Conservation (phyloP, 2,797 vertebrate species). For the Alfaro cultratus region DNA sequence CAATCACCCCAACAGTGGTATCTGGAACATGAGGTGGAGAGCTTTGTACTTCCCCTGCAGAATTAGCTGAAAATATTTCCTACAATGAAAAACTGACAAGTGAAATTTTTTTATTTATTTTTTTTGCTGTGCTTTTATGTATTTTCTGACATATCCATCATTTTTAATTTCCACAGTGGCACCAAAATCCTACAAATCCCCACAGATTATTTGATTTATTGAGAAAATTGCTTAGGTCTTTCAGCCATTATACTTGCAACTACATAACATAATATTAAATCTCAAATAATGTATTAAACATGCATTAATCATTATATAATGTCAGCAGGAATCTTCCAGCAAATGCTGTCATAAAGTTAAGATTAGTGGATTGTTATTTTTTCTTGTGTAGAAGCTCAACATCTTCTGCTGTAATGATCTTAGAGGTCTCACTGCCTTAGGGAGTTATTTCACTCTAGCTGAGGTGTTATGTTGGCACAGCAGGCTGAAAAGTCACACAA, state of each 20-base stretch:
- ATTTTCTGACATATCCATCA: neutral
- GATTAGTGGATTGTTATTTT: constrained; percentile 15
- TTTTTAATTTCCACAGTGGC: neutral
- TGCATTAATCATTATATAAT: neutral
- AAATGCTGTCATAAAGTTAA: neutral
- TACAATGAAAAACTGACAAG: neutral
- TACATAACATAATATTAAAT: neutral
- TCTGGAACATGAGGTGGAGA: constrained; percentile 10
- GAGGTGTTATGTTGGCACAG: constrained; percentile 60
- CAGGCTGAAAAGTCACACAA: constrained; percentile 30
- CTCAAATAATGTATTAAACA: neutral
- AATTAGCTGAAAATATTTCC: constrained; percentile 5
- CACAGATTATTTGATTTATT: neutral
- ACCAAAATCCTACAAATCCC: neutral
- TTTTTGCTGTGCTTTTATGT: neutral
- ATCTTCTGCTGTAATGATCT: constrained; percentile 61
- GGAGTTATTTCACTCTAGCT: constrained; percentile 60
- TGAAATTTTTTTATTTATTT: neutral
- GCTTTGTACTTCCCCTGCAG: neutral
- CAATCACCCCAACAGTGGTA: constrained; percentile 17
- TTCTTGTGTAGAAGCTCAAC: constrained; percentile 41
- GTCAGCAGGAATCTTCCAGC: neutral
- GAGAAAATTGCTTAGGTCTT: neutral
- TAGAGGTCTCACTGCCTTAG: constrained; percentile 42
- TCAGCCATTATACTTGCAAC: neutral